These are phyloP conservation scores for Pelobates fuscus DNA, from an alignment of 2,113 vertebrate genomes.

Conservation along the genomic window DNA sequence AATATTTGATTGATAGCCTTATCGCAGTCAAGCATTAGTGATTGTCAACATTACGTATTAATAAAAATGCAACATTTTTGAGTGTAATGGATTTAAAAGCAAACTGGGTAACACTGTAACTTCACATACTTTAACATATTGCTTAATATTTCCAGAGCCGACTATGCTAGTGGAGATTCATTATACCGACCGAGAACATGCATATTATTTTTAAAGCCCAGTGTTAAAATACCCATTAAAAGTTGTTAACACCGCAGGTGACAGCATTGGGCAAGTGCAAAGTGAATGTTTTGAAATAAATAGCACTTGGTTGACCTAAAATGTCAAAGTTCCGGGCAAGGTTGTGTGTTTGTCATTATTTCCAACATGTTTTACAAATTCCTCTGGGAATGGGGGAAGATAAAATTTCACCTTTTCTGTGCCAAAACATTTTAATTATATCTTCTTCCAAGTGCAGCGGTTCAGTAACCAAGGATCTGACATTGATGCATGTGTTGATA, in stretches of 20 bases:
- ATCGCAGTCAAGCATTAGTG: no score
- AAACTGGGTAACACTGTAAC: no score
- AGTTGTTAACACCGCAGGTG: slow-evolving; percentile 69
- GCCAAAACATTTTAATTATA: slow-evolving; percentile 99
- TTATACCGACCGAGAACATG: slow-evolving; percentile 20
- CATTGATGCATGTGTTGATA: slow-evolving; percentile 99
- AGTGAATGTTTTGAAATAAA: slow-evolving; percentile 83
- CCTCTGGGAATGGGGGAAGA: slow-evolving; percentile 83
- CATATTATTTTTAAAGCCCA: slow-evolving; percentile 58
- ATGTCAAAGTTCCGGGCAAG: slow-evolving; percentile 76
- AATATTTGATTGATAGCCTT: no score
- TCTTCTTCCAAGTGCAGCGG: slow-evolving; percentile 95
- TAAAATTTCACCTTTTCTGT: slow-evolving; percentile 90
- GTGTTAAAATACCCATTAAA: slow-evolving; percentile 67
- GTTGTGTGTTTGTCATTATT: slow-evolving; percentile 85
- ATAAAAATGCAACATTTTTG: no score
- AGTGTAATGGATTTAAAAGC: no score
- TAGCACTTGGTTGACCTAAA: slow-evolving; percentile 75
- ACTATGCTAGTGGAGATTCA: slow-evolving; percentile 32
- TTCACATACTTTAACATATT: no score
- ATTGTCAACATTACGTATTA: no score
- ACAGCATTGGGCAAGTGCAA: slow-evolving; percentile 63
- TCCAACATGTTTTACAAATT: slow-evolving; percentile 81
- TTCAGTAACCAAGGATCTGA: slow-evolving; percentile 99
- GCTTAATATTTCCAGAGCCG: background rate